Evolutionary conservation across 2,113 vertebrate species (phyloP).

Genomic region (Zootoca vivipara): DNA sequence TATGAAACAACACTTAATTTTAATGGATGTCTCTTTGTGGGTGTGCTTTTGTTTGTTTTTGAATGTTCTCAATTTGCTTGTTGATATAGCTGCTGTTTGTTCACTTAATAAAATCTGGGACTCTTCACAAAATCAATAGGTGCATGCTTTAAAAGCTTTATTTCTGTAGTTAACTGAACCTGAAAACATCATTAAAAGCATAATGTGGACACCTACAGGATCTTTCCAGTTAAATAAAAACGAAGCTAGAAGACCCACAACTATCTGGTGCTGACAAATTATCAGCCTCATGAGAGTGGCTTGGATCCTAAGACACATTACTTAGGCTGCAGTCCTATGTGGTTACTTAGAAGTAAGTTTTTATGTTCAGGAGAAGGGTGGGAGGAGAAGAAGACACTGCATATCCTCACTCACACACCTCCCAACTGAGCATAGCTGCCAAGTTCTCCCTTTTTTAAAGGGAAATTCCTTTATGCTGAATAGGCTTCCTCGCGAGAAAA

Average conservation of each 20-base stretch:
- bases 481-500: too few relatives aligned
- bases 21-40: neutral
- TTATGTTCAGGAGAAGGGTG: too few relatives aligned
- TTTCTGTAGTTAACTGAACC: slow-evolving; percentile 10
- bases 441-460: too few relatives aligned
- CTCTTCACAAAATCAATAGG: slow-evolving; percentile 12
- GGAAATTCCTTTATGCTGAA: too few relatives aligned
- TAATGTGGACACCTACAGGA: neutral
- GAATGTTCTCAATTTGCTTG: neutral
- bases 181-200: neutral
- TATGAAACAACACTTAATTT: neutral
- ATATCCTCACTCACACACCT: too few relatives aligned
- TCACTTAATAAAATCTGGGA: neutral
- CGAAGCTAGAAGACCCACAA: slow-evolving; percentile 1
- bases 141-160: slow-evolving; percentile 11
- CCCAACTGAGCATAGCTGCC: too few relatives aligned
- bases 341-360: neutral
- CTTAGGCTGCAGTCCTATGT: neutral
- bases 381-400: too few relatives aligned
- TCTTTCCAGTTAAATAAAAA: slow-evolving; percentile 14
- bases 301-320: neutral
- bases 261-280: neutral
- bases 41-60: neutral
- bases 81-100: neutral
- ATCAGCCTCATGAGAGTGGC: neutral